Percentiles rank a stretch among this genome's conserved stretches.
Evolutionary conservation across 2,797 vertebrate genomes (phyloP).

Genomic region (Distichodus sexfasciatus): DNA sequence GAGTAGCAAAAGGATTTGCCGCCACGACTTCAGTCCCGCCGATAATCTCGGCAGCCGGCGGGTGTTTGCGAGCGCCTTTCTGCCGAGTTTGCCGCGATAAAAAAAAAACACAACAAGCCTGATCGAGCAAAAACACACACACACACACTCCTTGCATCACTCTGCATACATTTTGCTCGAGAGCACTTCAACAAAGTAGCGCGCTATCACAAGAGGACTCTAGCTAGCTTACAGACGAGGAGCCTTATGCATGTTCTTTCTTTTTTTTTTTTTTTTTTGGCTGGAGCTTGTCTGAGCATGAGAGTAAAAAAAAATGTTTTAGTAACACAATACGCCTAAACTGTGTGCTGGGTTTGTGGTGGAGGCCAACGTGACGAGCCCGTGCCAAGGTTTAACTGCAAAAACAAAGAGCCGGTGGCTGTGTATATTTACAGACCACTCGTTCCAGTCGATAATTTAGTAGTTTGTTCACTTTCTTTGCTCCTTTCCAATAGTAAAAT

Average conservation of each 20-base stretch:
- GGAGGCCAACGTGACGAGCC: background rate
- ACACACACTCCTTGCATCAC: constrained; percentile 29
- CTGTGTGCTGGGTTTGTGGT: background rate
- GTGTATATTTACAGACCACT: background rate
- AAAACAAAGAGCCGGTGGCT: background rate
- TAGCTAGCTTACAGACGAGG: too few species aligned
- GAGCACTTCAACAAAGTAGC: too few species aligned
- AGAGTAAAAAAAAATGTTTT: constrained; percentile 31
- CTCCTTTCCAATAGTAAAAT: background rate
- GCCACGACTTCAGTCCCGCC: constrained; percentile 38
- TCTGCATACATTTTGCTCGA: background rate
- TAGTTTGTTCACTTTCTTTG: background rate
- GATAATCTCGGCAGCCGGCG: constrained; percentile 41
- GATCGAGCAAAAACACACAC: constrained; percentile 28
- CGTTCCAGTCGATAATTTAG: background rate
- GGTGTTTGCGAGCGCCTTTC: constrained; percentile 29
- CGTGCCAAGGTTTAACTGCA: constrained; percentile 1
- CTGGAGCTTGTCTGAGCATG: constrained; percentile 28
- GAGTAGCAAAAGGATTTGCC: constrained; percentile 36
- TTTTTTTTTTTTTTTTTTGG: background rate
- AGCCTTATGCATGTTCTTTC: too few species aligned
- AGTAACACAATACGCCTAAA: constrained; percentile 7
- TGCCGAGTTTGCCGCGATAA: constrained; percentile 18
- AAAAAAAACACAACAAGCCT: constrained; percentile 18
- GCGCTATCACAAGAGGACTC: constrained; percentile 8